These are phyloP conservation scores for Phyllopteryx taeniolatus DNA, from an alignment of 2,113 vertebrate genomes.

Conservation along the genomic window DNA sequence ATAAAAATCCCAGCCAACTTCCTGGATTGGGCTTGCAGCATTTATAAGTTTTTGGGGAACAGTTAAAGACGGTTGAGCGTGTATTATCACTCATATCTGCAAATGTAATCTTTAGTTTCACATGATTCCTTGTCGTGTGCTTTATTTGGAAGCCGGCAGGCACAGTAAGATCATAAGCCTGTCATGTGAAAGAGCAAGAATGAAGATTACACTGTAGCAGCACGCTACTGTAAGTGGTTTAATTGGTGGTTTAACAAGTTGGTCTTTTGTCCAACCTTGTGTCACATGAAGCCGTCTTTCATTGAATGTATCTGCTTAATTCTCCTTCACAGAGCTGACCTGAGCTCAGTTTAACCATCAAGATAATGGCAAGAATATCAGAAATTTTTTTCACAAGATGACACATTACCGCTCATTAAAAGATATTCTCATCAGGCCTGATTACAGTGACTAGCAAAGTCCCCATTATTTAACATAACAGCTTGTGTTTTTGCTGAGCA, in stretches of 20 bases:
- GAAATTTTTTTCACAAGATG: no score
- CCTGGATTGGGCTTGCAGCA: not conserved
- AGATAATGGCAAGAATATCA: not conserved
- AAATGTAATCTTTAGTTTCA: not conserved
- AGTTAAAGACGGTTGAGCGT: not conserved
- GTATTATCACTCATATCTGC: not conserved
- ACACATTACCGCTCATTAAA: not conserved
- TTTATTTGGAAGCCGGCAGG: not conserved
- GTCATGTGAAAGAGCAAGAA: not conserved
- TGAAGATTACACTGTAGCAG: not conserved
- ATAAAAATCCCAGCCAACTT: not conserved
- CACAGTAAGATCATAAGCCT: not conserved
- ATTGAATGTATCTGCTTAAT: constrained; percentile 47
- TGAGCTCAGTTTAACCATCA: constrained; percentile 1
- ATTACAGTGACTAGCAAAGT: not conserved
- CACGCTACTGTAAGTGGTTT: not conserved
- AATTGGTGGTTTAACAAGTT: not conserved
- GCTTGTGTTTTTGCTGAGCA: constrained; percentile 13
- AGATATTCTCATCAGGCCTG: not conserved
- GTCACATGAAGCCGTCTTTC: not conserved
- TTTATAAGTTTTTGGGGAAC: not conserved
- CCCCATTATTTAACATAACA: not conserved
- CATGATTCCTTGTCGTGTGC: not conserved
- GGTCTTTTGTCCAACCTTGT: not conserved
- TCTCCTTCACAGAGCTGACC: constrained; percentile 13